These are phyloP conservation scores for Lophochroa leadbeateri DNA, from an alignment of 2,113 vertebrate species.

Conservation along the genomic window DNA sequence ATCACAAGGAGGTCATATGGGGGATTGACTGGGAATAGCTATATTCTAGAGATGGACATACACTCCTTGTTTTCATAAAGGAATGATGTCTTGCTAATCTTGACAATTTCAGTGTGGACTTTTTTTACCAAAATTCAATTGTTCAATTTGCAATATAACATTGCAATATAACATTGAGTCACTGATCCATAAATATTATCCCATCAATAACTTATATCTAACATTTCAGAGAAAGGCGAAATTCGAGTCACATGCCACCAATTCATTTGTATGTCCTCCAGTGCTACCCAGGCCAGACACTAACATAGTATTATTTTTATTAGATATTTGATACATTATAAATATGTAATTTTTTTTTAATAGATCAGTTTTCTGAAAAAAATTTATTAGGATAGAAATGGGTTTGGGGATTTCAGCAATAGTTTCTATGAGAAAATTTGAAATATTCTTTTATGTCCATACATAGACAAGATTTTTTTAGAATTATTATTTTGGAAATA, in stretches of 20 bases:
- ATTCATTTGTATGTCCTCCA: neutral
- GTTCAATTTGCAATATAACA: neutral
- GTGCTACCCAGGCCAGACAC: neutral
- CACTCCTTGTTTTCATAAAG: neutral
- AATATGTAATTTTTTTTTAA: neutral
- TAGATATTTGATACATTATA: neutral
- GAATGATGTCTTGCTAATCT: neutral
- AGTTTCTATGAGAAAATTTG: neutral
- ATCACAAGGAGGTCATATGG: neutral
- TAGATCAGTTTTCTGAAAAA: neutral
- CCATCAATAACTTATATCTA: neutral
- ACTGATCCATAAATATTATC: neutral
- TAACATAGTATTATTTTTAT: neutral
- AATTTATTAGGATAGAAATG: neutral
- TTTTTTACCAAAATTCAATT: neutral
- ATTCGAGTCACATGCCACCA: neutral
- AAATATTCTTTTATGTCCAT: neutral
- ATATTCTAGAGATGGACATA: neutral
- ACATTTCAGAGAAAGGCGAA: neutral
- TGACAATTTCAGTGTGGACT: neutral
- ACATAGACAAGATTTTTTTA: neutral
- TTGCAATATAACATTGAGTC: neutral
- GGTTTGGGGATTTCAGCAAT: neutral
- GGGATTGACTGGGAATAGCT: neutral
- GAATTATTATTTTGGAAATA: neutral